Conservation (phyloP, 2,797 vertebrate genomes). For the Mormyrus hasselquistii region DNA sequence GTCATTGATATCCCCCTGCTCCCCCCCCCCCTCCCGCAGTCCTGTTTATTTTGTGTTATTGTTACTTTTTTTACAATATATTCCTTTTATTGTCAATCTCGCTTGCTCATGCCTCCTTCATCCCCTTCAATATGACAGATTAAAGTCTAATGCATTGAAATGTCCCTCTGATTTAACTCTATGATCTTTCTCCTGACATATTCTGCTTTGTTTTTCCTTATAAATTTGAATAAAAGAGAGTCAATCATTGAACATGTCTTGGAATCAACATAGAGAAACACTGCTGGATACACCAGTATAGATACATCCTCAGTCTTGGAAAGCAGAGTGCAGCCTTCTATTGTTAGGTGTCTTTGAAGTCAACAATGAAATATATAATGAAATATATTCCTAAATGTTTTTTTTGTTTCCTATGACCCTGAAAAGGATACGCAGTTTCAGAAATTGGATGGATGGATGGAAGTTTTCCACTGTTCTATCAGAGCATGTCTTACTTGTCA, state of each 20-base stretch:
- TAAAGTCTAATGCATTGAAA: not conserved
- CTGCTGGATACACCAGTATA: not conserved
- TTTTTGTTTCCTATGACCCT: not conserved
- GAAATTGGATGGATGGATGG: not conserved
- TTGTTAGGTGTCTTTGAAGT: not conserved
- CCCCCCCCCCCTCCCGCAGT: not conserved
- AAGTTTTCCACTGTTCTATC: not conserved
- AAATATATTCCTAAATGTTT: not conserved
- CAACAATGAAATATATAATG: not conserved
- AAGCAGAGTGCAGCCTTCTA: not conserved
- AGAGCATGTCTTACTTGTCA: not conserved
- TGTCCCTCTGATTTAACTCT: not conserved
- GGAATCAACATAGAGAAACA: not conserved
- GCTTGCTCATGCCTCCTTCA: not conserved
- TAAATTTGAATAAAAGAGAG: not conserved
- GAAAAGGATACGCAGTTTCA: not conserved
- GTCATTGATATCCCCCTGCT: not conserved
- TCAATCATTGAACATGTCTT: not conserved
- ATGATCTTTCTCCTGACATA: not conserved
- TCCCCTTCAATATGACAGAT: not conserved
- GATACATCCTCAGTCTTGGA: not conserved
- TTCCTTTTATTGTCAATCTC: not conserved
- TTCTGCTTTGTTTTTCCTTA: not conserved
- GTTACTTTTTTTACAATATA: not conserved
- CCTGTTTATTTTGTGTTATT: not conserved